phyloP scores from a whole-genome alignment of 1,140 invertebrate species.

The Lerema accius region DNA sequence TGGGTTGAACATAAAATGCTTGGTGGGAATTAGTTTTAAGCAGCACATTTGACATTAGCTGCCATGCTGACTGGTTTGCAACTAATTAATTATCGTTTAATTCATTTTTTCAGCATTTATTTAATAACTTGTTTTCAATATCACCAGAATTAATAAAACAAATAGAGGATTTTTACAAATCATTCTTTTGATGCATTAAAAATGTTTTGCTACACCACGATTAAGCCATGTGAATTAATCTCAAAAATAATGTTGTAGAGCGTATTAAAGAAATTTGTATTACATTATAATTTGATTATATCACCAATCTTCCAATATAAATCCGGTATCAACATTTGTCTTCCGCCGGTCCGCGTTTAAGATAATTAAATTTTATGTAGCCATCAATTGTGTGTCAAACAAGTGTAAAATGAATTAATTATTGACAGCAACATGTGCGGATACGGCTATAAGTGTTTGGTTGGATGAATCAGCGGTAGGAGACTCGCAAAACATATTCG shows the following conservation, averaged over 20 bases:
- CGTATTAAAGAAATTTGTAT: not conserved
- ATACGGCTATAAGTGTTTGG: conserved; percentile 16
- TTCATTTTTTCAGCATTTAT: no score
- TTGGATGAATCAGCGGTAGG: conserved; percentile 10
- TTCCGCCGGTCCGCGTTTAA: conserved; percentile 16
- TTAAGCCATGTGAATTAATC: not conserved
- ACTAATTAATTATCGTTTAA: no score
- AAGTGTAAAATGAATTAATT: conserved; percentile 32
- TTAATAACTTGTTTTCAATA: no score
- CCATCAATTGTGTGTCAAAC: conserved; percentile 30
- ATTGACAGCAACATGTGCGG: conserved; percentile 22
- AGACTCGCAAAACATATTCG: no score
- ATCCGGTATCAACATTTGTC: conserved; percentile 20
- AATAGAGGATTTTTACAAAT: no score
- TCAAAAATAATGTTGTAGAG: conserved; percentile 1
- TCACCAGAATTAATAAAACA: no score
- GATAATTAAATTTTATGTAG: conserved; percentile 30
- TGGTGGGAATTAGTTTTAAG: conserved; percentile 68
- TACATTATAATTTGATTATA: conserved; percentile 4
- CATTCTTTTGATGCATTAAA: no score
- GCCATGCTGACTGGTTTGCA: conserved; percentile 21
- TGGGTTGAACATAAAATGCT: conserved; percentile 70
- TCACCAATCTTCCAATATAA: conserved; percentile 16
- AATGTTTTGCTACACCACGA: not conserved
- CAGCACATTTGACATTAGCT: conserved; percentile 55